Evolutionary conservation across 2,113 vertebrate genomes (phyloP).

Genomic region (Aegithalos caudatus): DNA sequence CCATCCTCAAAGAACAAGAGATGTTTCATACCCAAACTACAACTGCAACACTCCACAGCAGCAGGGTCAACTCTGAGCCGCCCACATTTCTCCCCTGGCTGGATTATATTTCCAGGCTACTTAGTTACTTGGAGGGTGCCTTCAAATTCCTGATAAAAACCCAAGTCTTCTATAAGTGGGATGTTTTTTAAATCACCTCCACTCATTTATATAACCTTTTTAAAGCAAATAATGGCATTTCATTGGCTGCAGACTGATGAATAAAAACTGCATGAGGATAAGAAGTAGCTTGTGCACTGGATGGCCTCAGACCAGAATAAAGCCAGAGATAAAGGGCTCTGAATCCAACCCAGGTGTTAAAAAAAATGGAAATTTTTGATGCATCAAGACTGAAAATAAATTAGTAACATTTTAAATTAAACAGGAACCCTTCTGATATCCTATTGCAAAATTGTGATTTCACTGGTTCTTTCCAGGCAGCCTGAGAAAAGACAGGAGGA

Average conservation of each 20-base stretch:
- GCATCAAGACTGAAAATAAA: neutral
- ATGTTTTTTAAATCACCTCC: neutral
- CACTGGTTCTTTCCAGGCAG: neutral
- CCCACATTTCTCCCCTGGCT: neutral
- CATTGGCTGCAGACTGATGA: neutral
- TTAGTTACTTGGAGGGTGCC: neutral
- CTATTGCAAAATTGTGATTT: neutral
- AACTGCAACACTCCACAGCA: neutral
- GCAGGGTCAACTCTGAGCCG: neutral
- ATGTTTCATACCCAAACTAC: neutral
- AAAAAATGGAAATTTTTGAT: neutral
- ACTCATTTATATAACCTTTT: neutral
- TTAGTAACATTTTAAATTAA: neutral
- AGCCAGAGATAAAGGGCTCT: neutral
- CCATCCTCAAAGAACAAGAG: neutral
- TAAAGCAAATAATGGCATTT: neutral
- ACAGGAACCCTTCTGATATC: neutral
- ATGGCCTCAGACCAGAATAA: neutral
- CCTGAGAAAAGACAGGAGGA: neutral
- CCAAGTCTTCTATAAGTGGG: neutral
- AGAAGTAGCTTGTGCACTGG: neutral
- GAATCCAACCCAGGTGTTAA: neutral
- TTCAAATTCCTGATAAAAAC: neutral
- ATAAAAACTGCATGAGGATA: neutral
- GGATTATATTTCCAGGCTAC: neutral